phyloP scores from a whole-genome alignment of 2,113 vertebrate genomes.

The Sclerurus mexicanus region DNA sequence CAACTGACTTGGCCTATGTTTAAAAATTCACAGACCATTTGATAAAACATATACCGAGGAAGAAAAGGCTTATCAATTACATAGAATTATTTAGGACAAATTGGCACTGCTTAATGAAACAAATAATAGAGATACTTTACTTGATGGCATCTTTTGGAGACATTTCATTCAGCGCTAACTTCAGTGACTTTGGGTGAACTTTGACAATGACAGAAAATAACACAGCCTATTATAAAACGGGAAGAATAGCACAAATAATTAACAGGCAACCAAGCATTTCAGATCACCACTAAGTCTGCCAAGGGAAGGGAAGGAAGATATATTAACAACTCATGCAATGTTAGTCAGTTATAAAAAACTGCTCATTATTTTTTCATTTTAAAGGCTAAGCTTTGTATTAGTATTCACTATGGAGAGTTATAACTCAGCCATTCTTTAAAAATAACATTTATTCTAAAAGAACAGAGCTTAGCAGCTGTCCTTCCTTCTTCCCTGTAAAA shows the following conservation, averaged over 20 bases:
- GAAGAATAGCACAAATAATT: constrained; percentile 49
- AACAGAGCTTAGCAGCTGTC: neutral
- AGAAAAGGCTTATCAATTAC: neutral
- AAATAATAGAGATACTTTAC: constrained; percentile 19
- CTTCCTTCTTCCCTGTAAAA: neutral
- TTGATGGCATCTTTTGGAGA: neutral
- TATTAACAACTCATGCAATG: constrained; percentile 9
- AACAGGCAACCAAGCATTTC: constrained; percentile 46
- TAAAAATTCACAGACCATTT: constrained; percentile 4
- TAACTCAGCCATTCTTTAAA: neutral
- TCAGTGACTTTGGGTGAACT: constrained; percentile 25
- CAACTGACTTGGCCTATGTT: neutral
- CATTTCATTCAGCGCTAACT: neutral
- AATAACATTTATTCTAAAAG: constrained; percentile 14
- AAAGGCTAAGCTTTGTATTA: neutral
- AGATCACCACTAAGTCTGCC: neutral
- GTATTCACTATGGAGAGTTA: neutral
- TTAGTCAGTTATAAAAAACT: constrained; percentile 28
- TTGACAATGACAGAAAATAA: constrained; percentile 22
- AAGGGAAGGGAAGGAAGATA: neutral
- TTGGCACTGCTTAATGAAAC: neutral
- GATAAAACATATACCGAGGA: neutral
- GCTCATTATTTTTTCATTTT: constrained; percentile 6
- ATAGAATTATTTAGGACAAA: neutral
- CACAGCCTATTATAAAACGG: constrained; percentile 1